A percentile compares a stretch with the other conserved stretches of the same genome.
Evolutionary conservation across 2,888 invertebrate species (phyloP).

Genomic region (Ectemnius cavifrons): DNA sequence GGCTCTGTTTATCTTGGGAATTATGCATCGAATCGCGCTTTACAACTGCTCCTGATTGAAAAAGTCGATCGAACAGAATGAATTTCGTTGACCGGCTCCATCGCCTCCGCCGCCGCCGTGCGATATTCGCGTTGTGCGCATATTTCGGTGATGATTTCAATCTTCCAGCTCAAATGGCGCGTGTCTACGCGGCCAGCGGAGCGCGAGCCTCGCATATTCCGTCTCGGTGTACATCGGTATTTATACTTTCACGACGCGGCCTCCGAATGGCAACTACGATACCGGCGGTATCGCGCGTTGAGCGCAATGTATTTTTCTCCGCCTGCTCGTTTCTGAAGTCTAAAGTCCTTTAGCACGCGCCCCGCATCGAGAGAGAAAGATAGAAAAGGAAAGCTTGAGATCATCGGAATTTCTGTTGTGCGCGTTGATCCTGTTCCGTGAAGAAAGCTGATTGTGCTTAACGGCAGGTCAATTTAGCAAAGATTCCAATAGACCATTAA

Average conservation of each 20-base stretch:
- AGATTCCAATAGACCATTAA: no score
- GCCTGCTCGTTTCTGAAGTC: slow-evolving; percentile 27
- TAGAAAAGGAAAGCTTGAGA: slow-evolving; percentile 19
- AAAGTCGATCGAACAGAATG: no score
- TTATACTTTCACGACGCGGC: slow-evolving; percentile 3
- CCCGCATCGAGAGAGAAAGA: slow-evolving; percentile 17
- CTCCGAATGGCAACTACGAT: slow-evolving; percentile 16
- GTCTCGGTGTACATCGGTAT: slow-evolving; percentile 1
- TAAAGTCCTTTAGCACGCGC: slow-evolving; percentile 37
- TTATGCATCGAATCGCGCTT: background rate
- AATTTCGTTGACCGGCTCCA: no score
- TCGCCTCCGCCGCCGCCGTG: no score
- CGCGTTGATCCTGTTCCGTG: background rate
- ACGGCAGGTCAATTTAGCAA: no score
- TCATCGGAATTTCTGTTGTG: slow-evolving; percentile 15
- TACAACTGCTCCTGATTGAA: no score
- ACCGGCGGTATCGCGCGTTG: slow-evolving; percentile 30
- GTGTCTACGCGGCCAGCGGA: background rate
- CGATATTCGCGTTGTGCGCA: no score
- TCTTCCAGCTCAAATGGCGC: slow-evolving; percentile 1
- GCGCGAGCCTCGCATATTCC: background rate
- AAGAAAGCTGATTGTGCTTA: background rate
- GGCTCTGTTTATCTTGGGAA: slow-evolving; percentile 1
- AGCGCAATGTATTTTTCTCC: slow-evolving; percentile 29
- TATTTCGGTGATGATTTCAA: slow-evolving; percentile 1